phyloP scores from a whole-genome alignment of 2,797 vertebrate genomes.

The Amphiprion clarkii region DNA sequence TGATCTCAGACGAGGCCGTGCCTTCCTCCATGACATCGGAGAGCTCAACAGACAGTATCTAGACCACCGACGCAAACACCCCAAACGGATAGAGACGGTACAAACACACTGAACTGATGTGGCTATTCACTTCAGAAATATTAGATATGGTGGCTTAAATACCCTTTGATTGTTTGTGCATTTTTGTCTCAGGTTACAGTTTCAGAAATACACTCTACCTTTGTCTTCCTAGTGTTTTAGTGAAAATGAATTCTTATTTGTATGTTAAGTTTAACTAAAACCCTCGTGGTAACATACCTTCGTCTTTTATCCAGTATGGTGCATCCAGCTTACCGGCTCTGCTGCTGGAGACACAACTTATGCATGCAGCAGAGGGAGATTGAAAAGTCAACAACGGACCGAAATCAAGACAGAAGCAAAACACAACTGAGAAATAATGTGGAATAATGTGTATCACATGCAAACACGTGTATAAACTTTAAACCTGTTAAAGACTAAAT shows the following conservation, averaged over 20 bases:
- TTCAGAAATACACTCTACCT: too few species aligned
- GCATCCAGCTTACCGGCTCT: conserved; percentile 66
- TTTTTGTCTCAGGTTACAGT: too few species aligned
- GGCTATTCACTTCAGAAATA: background rate
- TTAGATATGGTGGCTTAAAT: background rate
- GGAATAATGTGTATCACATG: background rate
- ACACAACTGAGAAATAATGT: background rate
- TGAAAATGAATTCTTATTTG: background rate
- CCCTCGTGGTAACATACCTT: background rate
- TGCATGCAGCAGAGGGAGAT: conserved; percentile 25
- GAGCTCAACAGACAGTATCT: conserved; percentile 63
- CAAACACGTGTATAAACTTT: background rate
- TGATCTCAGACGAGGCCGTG: conserved; percentile 59
- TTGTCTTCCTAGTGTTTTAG: background rate
- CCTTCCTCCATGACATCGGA: conserved; percentile 64
- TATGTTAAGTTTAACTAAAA: too few species aligned
- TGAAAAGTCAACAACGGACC: background rate
- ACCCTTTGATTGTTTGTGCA: background rate
- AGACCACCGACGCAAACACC: conserved; percentile 47
- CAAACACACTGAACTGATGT: background rate
- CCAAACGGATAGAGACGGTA: conserved; percentile 65
- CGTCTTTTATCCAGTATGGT: conserved; percentile 60
- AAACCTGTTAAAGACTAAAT: too few species aligned
- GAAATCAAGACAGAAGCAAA: background rate
- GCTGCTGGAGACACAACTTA: conserved; percentile 45